Percentiles rank a stretch among this genome's conserved stretches.
Conservation (phyloP, 2,888 invertebrate species). For the Melanotus villosus region DNA sequence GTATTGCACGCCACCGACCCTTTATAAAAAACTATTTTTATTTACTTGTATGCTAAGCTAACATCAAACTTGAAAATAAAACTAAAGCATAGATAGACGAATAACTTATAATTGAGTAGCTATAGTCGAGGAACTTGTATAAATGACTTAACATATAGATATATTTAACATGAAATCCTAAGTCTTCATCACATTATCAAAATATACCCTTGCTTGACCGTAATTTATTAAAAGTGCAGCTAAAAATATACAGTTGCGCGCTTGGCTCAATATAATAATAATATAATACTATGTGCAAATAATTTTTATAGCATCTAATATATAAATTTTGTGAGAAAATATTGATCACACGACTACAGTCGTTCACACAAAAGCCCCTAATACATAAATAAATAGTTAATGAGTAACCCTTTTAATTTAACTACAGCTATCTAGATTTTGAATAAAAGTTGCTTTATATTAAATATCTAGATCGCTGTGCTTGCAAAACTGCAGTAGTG, state of each 20-base stretch:
- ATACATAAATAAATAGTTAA: neutral
- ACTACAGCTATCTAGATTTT: neutral
- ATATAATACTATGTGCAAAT: conserved; percentile 31
- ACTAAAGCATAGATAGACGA: conserved; percentile 13
- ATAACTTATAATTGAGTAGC: neutral
- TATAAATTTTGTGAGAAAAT: conserved; percentile 12
- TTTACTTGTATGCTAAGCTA: conserved; percentile 18
- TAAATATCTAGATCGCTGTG: too few species aligned
- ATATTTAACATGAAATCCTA: conserved; percentile 6
- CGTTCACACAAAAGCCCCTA: conserved; percentile 23
- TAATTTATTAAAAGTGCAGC: conserved; percentile 18
- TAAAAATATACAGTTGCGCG: conserved; percentile 17
- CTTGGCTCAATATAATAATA: conserved; percentile 3
- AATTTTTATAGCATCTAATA: conserved; percentile 10
- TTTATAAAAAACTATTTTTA: conserved; percentile 34
- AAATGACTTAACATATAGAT: conserved; percentile 12
- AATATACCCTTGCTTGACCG: conserved; percentile 16
- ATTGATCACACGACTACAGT: conserved; percentile 10
- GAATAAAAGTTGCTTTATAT: too few species aligned
- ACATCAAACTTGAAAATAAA: conserved; percentile 39
- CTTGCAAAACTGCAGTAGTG: too few species aligned
- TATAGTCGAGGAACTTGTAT: conserved; percentile 12
- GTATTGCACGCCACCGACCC: conserved; percentile 53
- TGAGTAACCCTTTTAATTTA: neutral
- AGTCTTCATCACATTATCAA: conserved; percentile 18